Base-by-base conservation (phyloP, 2,888 invertebrate genomes). In the Zygaena filipendulae region DNA sequence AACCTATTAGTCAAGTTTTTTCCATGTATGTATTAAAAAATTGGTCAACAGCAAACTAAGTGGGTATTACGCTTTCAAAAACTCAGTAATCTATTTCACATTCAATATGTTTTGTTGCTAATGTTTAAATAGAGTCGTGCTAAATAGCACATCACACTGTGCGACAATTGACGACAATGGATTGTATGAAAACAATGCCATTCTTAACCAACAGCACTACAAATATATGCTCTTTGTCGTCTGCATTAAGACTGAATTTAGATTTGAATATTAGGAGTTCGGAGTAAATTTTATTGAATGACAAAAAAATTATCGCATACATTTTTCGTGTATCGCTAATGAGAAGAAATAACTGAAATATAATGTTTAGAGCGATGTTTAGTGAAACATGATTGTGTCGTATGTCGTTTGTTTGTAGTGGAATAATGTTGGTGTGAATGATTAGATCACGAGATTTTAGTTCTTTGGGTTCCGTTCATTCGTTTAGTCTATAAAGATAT, bases 81-180 rank as follows among this genome's bases (percentile, higher is more conserved):
- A n/a, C n/a, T n/a, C n/a, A n/a, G n/a, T 43, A 43, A 41, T 39
- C 25, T 38, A 29, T 33, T 35, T 38, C 16, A 29, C 30, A 36
- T 37, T 36, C 31, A 34, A 27, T 6, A 8, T 36, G 32, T 32
- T 32, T 18, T 21, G 30, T n/a, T n/a, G 9, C 12, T 21, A 30
- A 9, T 25, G 18, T 28, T 25, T 19, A 29, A 23, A 10, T 7
- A 3, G 21, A 3, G 4, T n/a, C 7, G 47, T 48, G 60, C 41
- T 68, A 68, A 68, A 42, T 36, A 38, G 37, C 38, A 45, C 33
- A 53, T 66, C 66, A 66, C 61, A 59, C 43, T 40, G 34, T 45
- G 55, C 47, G 61, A 67, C 67, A 64, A 58, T 52, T 41, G 42
- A 41, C 40, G 40, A 54, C 46, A 56, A 49, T 45, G 32, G 40